Evolutionary conservation across 2,888 invertebrate genomes (phyloP).

Genomic region (Anagyrus pseudococci): DNA sequence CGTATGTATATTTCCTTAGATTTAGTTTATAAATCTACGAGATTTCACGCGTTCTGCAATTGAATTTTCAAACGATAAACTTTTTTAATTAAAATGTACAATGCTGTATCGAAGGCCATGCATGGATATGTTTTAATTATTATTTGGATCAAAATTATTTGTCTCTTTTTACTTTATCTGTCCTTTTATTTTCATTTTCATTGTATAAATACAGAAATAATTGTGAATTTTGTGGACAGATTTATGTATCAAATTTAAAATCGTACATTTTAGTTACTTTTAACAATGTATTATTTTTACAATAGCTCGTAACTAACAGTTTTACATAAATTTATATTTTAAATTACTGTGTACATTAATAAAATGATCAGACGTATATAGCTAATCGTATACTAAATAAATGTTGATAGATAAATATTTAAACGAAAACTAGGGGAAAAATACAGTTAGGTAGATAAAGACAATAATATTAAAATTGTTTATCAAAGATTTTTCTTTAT

Average conservation of each 20-base stretch:
- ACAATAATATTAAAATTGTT: conserved; percentile 33
- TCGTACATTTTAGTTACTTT: too few species aligned
- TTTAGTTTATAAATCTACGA: conserved; percentile 27
- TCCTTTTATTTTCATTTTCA: background rate
- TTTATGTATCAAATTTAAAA: too few species aligned
- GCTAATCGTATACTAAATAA: conserved; percentile 31
- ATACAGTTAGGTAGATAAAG: conserved; percentile 34
- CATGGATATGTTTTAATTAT: background rate
- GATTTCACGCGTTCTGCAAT: too few species aligned
- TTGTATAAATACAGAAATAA: too few species aligned
- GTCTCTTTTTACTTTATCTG: background rate
- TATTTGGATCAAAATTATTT: background rate
- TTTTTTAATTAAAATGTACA: conserved; percentile 15
- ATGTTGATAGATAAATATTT: conserved; percentile 34
- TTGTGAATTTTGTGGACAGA: too few species aligned
- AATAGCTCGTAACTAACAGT: too few species aligned
- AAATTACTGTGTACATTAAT: conserved; percentile 26
- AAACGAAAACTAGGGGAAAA: too few species aligned
- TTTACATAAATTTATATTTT: too few species aligned
- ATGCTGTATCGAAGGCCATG: conserved; percentile 35
- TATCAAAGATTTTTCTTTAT: conserved; percentile 1
- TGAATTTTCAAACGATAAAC: conserved; percentile 16
- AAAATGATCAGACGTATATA: conserved; percentile 29
- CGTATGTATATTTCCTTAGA: conserved; percentile 30
- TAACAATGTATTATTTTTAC: too few species aligned